Evolutionary conservation across 2,888 invertebrate species (phyloP).

Genomic region (Willowsia nigromaculata): DNA sequence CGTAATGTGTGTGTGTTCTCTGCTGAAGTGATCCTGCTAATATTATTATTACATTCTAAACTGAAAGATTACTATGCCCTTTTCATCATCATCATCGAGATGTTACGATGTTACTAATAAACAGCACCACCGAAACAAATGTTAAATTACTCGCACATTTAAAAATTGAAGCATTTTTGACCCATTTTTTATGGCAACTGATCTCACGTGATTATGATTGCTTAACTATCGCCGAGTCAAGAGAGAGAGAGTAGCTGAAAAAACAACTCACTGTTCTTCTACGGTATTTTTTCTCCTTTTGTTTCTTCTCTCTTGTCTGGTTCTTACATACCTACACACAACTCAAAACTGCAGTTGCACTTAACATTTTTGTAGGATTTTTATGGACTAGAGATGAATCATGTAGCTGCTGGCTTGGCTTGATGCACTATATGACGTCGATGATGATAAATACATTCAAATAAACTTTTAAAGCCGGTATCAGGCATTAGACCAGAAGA

Average conservation of each 20-base stretch:
- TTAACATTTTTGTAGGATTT: not conserved
- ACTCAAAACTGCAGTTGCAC: not conserved
- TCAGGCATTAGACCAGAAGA: not conserved
- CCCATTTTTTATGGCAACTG: constrained; percentile 77
- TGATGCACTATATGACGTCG: constrained; percentile 15
- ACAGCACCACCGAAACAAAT: constrained; percentile 66
- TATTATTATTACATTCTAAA: constrained; percentile 19
- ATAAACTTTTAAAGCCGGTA: constrained; percentile 50
- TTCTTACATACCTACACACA: not conserved
- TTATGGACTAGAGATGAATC: not conserved
- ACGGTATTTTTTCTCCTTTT: constrained; percentile 18
- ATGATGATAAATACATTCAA: not conserved
- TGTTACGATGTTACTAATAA: constrained; percentile 55
- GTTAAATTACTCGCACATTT: constrained; percentile 64
- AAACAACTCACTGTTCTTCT: not conserved
- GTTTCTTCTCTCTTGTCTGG: not conserved
- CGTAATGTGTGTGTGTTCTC: constrained; percentile 54
- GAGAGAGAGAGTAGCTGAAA: not conserved
- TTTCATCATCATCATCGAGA: constrained; percentile 11
- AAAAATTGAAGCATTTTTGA: constrained; percentile 74
- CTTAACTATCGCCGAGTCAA: constrained; percentile 24
- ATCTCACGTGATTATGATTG: constrained; percentile 73
- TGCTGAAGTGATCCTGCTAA: constrained; percentile 10
- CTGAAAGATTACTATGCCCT: not conserved
- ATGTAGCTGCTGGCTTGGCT: not conserved